Evolutionary conservation across 2,797 vertebrate species (phyloP).

Genomic region (Coccyzus lansbergi): DNA sequence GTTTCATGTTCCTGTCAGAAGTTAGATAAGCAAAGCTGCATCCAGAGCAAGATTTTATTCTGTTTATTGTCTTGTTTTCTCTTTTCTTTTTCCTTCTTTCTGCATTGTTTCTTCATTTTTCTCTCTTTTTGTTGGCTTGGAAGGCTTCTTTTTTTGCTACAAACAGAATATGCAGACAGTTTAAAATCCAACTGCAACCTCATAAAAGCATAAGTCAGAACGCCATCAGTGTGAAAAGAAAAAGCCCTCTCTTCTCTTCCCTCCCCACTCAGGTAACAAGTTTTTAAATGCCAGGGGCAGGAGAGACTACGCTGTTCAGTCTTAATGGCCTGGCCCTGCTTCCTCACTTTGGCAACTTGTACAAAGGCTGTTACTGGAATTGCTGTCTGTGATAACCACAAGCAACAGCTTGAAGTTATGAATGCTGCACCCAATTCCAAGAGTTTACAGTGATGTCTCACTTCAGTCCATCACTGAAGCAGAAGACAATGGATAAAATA

Average conservation of each 20-base stretch:
- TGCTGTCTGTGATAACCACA: background rate
- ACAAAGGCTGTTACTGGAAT: background rate
- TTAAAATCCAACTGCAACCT: background rate
- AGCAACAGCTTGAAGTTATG: background rate
- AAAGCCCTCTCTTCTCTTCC: background rate
- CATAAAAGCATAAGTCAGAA: background rate
- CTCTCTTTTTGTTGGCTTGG: conserved; percentile 83
- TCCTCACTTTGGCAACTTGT: fast-evolving
- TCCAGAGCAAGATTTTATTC: conserved; percentile 29
- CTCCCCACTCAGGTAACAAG: background rate
- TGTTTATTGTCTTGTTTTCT: conserved; percentile 65
- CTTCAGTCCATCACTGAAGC: background rate
- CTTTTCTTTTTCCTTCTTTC: conserved; percentile 83
- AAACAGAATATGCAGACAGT: background rate
- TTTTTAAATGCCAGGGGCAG: background rate
- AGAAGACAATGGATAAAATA: background rate
- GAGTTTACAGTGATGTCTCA: background rate
- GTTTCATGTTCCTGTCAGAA: background rate
- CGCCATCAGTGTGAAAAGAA: background rate
- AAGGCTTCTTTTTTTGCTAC: conserved; percentile 90
- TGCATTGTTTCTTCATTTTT: conserved; percentile 84
- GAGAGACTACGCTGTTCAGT: background rate
- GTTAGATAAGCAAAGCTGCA: background rate
- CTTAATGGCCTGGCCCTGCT: background rate
- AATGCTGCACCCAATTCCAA: background rate